These are phyloP conservation scores for Vulpes vulpes DNA, from an alignment of 2,113 vertebrate species.

Conservation along the genomic window DNA sequence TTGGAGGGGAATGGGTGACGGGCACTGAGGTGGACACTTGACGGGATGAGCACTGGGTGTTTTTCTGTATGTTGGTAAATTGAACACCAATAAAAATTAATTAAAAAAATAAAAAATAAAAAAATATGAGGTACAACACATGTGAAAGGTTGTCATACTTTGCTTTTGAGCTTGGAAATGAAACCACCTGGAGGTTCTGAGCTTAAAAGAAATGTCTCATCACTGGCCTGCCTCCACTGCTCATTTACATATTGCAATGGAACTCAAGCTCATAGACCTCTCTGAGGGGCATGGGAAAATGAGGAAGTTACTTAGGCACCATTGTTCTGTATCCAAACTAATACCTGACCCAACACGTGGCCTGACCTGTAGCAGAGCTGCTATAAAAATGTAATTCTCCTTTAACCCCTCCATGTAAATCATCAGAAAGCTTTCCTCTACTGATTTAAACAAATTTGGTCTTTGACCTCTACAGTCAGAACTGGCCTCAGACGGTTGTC, in stretches of 20 bases:
- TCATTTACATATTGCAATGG: background rate
- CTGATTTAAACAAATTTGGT: constrained; percentile 81
- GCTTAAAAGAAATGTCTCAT: background rate
- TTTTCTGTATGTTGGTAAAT: no score
- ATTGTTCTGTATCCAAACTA: constrained; percentile 39
- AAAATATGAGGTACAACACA: background rate
- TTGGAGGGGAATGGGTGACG: no score
- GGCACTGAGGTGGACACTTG: no score
- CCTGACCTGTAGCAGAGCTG: constrained; percentile 51
- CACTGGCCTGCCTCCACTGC: background rate
- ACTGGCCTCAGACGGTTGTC: constrained; percentile 50
- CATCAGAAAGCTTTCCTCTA: constrained; percentile 64
- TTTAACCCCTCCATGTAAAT: constrained; percentile 78
- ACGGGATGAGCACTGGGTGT: no score
- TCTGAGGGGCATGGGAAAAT: background rate
- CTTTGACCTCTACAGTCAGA: constrained; percentile 75
- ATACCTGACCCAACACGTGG: constrained; percentile 28
- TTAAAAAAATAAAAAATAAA: no score
- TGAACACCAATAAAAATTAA: no score
- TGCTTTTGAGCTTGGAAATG: constrained; percentile 6
- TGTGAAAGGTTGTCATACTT: background rate
- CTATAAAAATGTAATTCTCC: constrained; percentile 76
- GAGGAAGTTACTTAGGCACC: background rate
- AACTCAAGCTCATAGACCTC: background rate
- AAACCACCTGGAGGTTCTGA: background rate